Evolutionary conservation across 2,113 vertebrate genomes (phyloP), one percentile per base, ranked within the genome.

Genomic region (Seriola aureovittata): DNA sequence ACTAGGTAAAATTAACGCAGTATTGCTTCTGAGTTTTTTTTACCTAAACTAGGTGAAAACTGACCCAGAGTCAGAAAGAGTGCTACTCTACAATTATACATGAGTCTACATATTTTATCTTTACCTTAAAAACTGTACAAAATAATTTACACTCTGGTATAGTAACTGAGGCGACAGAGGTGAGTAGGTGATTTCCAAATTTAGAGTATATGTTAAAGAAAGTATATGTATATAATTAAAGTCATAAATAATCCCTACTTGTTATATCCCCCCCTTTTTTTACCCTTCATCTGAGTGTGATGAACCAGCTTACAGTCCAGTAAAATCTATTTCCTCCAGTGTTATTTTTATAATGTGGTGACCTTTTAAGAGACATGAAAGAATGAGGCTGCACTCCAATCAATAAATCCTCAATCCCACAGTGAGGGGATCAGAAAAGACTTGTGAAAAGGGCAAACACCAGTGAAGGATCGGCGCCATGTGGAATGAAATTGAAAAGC

Each of bases 401-500:
- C 84, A 85, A 81, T 83, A 91, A 85, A 85, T 73, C 86, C 77
- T 80, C 88, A 85, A 90, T 90, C 75, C 88, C 66, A 58, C 69
- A 44, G 63, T 23, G 65, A 79, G 1, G 40, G 25, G 62, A 85
- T 85, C 66, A 78, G 74, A 77, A 81, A 66, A 57, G 59, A 80
- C 60, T 91, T 57, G 17, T 42, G 85, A 86, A 84, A 89, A 87
- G 71, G 80, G 40, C 78, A 89, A 65, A 85, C 32, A 57, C 12
- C 42, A 71, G 59, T 5, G 21, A 75, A 73, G 50, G 55, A 71
- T 80, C 19, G 3, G 42, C 5, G 3, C 55, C 67, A 67, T 80
- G 23, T 62, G 68, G 68, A 70, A 70, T n/a, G 1, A 48, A 25
- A 78, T 48, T 69, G 34, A 78, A 82, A 75, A 83, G 23, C 68